phyloP scores from a whole-genome alignment of 1,140 invertebrate species.

The Heliconius himera region DNA sequence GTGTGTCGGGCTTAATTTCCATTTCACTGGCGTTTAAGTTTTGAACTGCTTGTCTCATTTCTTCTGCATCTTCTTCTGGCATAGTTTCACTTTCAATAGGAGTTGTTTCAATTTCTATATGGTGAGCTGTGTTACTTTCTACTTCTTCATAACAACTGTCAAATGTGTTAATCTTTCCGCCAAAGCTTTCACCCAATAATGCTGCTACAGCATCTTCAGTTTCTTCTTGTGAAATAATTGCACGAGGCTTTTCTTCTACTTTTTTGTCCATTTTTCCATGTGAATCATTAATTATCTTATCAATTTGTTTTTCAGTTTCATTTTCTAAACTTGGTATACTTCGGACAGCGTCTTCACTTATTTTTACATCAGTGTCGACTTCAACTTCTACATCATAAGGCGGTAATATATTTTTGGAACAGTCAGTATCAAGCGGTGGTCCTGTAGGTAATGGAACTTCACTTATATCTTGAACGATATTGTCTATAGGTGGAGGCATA shows the following conservation, averaged over 20 bases:
- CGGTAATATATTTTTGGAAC: slow-evolving; percentile 19
- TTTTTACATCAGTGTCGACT: slow-evolving; percentile 78
- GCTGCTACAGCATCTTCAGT: slow-evolving; percentile 95
- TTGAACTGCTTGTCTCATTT: slow-evolving; percentile 89
- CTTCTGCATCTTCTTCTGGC: slow-evolving; percentile 87
- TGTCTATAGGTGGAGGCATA: slow-evolving; percentile 68
- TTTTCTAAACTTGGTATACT: slow-evolving; percentile 73
- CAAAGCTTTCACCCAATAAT: slow-evolving; percentile 91
- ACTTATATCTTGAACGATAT: slow-evolving; percentile 67
- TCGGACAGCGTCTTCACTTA: slow-evolving; percentile 91
- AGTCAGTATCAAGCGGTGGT: slow-evolving; percentile 44
- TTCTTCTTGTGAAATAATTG: slow-evolving; percentile 94
- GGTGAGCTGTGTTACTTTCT: slow-evolving; percentile 63
- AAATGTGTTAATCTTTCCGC: slow-evolving; percentile 79
- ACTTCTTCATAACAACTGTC: slow-evolving; percentile 79
- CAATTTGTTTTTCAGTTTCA: slow-evolving; percentile 55
- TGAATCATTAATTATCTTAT: slow-evolving; percentile 52
- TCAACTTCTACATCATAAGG: slow-evolving; percentile 55
- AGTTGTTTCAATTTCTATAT: slow-evolving; percentile 69
- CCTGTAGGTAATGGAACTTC: slow-evolving; percentile 68
- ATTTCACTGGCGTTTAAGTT: slow-evolving; percentile 88
- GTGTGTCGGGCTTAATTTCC: slow-evolving; percentile 91
- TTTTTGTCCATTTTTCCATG: slow-evolving; percentile 80
- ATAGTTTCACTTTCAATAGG: slow-evolving; percentile 80
- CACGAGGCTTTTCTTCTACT: slow-evolving; percentile 88